phyloP scores from a whole-genome alignment of 1,140 invertebrate species.

The fruit fly (Drosophila melanogaster) region Release_6_plus_ISO1_MT NT_033777.3:8205501-8206000 shows the following conservation, averaged over 20 bases:
- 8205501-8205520: conserved; percentile 67
- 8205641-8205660: conserved; percentile 83
- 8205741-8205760: conserved; percentile 81
- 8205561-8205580: conserved; percentile 11
- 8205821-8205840: conserved; percentile 50
- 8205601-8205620: conserved; percentile 45
- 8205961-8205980: conserved; percentile 33
- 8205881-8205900: conserved; percentile 66
- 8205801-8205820: conserved; percentile 41
- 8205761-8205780: conserved; percentile 23
- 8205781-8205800: background rate
- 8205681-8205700: conserved; percentile 84
- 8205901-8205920: conserved; percentile 69
- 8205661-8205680: conserved; percentile 80
- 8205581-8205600: conserved; percentile 14
- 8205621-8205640: conserved; percentile 84
- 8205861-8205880: conserved; percentile 55
- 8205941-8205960: conserved; percentile 14
- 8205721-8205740: conserved; percentile 83
- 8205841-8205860: conserved; percentile 77
- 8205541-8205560: conserved; percentile 54
- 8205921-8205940: conserved; percentile 62
- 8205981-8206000: background rate
- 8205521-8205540: conserved; percentile 81
- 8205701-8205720: conserved; percentile 84